A percentile compares a stretch with the other conserved stretches of the same genome.
phyloP scores from a whole-genome alignment of 1,140 invertebrate species.

The Marisa cornuarietis region DNA sequence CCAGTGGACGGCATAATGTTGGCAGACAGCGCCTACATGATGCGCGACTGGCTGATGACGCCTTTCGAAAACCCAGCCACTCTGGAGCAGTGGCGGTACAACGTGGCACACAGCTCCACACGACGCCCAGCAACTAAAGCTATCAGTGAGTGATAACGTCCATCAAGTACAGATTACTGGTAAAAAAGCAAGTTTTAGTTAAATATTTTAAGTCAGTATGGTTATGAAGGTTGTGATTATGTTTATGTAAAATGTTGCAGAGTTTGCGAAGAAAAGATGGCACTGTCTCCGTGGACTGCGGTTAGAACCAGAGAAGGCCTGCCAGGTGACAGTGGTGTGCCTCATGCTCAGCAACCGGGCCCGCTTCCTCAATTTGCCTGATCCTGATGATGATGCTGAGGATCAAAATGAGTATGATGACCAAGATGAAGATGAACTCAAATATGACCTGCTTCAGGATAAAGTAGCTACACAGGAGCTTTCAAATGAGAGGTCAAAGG shows the following conservation, averaged over 20 bases:
- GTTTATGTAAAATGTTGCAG: no score
- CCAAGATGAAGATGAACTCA: no score
- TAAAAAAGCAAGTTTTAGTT: no score
- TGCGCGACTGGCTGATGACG: constrained; percentile 21
- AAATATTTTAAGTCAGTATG: no score
- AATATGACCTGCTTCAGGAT: no score
- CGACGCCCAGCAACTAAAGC: not conserved
- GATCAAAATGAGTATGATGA: no score
- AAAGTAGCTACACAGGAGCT: no score
- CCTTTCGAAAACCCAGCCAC: constrained; percentile 12
- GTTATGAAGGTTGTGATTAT: no score
- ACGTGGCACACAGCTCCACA: not conserved
- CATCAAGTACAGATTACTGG: no score
- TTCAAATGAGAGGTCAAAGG: no score
- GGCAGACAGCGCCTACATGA: constrained; percentile 23
- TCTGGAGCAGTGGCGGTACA: not conserved
- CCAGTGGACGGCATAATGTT: constrained; percentile 20
- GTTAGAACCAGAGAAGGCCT: constrained; percentile 8
- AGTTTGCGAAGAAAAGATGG: not conserved
- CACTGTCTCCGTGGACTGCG: constrained; percentile 6
- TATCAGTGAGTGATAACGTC: no score
- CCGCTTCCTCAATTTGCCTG: not conserved
- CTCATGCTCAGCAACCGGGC: constrained; percentile 21
- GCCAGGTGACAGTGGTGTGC: constrained; percentile 11
- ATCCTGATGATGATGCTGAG: no score